Evolutionary conservation across 2,797 vertebrate genomes (phyloP), one percentile per base, ranked within the genome.

Genomic region (Galaxias olidus): DNA sequence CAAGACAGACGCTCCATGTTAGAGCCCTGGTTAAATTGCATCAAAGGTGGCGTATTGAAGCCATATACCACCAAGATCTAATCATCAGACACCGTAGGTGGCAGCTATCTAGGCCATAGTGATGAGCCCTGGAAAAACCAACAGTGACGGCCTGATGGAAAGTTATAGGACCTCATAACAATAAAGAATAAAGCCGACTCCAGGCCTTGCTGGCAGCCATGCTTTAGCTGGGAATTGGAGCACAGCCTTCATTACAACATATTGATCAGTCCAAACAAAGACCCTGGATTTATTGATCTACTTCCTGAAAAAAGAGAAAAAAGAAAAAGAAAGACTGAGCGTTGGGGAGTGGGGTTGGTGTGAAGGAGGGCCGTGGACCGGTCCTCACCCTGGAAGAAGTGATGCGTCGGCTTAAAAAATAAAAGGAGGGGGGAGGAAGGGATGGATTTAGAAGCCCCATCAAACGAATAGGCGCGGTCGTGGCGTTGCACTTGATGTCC

Each of bases 211-310:
- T 9, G 0, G 13, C 76, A 86, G 84, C 75, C 81, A 87, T 71
- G 76, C 82, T 79, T 85, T 85, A 69, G 79, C 74, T 84, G 86
- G 81, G 87, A 92, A 92, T 57, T 86, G 87, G 78, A 92, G 87
- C 86, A 65, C 84, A 67, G 85, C 92, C 87, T 92, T 93, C 92
- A 94, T 95, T 94, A 93, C 87, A 90, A 75, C 56, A 43, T 91
- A 96, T 94, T 77, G 93, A 96, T 94, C 89, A 84, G 68, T 61
- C 82, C 88, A 88, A 92, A 94, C 88, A 91, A 93, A 90, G 88
- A 91, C 89, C 91, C 86, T 84, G 82, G 86, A 89, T 85, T 84
- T 86, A 95, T 93, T 72, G 91, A 96, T 92, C 72, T 17, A 71
- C 70, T 84, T 71, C 72, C 61, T 82, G 81, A 49, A 69, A 40